Evolutionary conservation across 2,113 vertebrate genomes (phyloP).

Genomic region (Macrotis lagotis): DNA sequence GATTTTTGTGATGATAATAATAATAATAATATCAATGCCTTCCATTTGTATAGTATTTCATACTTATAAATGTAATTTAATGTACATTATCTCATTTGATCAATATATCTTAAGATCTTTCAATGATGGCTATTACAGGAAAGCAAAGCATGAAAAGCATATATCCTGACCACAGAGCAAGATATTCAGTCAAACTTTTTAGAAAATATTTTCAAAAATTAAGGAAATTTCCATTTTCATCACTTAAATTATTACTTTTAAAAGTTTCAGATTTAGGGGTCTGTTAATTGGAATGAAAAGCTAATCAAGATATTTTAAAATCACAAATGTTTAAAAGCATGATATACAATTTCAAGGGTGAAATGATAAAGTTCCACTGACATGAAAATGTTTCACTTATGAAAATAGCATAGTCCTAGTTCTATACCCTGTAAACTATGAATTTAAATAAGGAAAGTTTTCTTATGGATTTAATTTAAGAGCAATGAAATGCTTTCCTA

Average conservation of each 20-base stretch:
- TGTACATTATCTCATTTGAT: not conserved
- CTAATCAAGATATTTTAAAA: conserved; percentile 25
- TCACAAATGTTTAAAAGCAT: conserved; percentile 47
- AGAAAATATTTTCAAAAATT: conserved; percentile 36
- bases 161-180: not conserved
- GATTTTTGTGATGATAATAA: conserved; percentile 2
- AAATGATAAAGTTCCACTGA: conserved; percentile 35
- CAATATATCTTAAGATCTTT: conserved; percentile 29
- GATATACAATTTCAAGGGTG: conserved; percentile 52
- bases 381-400: conserved; percentile 21
- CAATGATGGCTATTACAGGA: not conserved
- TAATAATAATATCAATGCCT: not conserved
- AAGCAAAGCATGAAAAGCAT: conserved; percentile 12
- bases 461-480: conserved; percentile 37
- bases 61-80: conserved; percentile 29
- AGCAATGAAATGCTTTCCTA: not conserved
- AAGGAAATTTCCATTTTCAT: not conserved
- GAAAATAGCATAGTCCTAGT: conserved; percentile 19
- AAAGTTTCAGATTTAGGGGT: conserved; percentile 37
- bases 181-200: not conserved
- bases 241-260: conserved; percentile 45
- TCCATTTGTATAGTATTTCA: not conserved
- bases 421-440: conserved; percentile 33
- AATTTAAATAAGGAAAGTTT: conserved; percentile 60
- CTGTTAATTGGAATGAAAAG: not conserved